Evolutionary conservation across 2,888 invertebrate species (phyloP).

Genomic region (Callyntrura sp.): DNA sequence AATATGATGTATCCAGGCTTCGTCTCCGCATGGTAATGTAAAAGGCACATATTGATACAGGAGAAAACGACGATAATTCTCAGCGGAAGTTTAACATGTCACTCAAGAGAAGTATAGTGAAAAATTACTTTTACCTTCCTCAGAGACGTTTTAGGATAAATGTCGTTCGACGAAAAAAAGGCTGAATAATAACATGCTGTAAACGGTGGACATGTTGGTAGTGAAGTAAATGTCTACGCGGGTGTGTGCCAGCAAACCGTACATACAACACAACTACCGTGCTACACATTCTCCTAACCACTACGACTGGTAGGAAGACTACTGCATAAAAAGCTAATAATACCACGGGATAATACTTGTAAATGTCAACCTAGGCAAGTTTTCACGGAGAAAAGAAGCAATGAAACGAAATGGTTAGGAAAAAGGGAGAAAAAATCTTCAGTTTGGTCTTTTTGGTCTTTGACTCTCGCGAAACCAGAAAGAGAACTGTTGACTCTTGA

Average conservation of each 20-base stretch:
- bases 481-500: conserved; percentile 47
- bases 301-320: no score
- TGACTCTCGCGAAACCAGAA: conserved; percentile 16
- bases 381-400: conserved; percentile 13
- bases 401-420: conserved; percentile 34
- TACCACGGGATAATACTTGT: conserved; percentile 41
- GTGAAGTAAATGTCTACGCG: not conserved
- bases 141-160: conserved; percentile 32
- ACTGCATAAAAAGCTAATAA: conserved; percentile 22
- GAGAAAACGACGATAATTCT: conserved; percentile 47
- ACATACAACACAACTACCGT: not conserved
- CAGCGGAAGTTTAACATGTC: conserved; percentile 63
- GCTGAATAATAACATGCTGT: not conserved
- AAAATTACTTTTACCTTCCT: conserved; percentile 70
- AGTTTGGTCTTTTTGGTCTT: conserved; percentile 21
- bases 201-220: not conserved
- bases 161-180: conserved; percentile 46
- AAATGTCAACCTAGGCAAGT: conserved; percentile 32
- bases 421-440: not conserved
- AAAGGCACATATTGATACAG: not conserved
- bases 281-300: no score
- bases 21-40: no score
- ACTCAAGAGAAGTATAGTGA: conserved; percentile 51
- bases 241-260: not conserved
- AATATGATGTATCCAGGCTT: not conserved